Conservation (phyloP, 2,113 vertebrate species). For the Xiphias gladius region DNA sequence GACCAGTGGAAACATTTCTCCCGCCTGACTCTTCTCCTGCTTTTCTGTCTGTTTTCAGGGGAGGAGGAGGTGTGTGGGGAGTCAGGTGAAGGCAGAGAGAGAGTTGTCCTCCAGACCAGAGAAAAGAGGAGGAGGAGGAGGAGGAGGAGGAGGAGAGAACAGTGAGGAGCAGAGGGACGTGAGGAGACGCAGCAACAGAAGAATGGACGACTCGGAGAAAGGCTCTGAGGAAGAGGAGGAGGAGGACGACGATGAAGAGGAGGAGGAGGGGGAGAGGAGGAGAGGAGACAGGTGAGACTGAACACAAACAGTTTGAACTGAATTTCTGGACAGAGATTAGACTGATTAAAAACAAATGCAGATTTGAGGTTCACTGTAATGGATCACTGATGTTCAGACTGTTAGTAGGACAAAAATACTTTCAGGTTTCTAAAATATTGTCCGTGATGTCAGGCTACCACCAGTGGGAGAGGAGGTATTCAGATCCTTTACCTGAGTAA, state of each 20-base stretch:
- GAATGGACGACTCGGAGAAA: slow-evolving; percentile 91
- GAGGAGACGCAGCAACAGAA: slow-evolving; percentile 82
- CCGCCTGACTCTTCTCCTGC: too few relatives aligned
- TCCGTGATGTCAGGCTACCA: too few relatives aligned
- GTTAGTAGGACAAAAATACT: too few relatives aligned
- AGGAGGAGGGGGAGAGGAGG: slow-evolving; percentile 85
- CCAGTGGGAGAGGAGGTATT: too few relatives aligned
- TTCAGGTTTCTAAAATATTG: too few relatives aligned
- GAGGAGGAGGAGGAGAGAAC: slow-evolving; percentile 84
- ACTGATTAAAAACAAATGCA: too few relatives aligned
- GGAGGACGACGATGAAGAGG: slow-evolving; percentile 88
- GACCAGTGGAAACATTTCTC: too few relatives aligned
- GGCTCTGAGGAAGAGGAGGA: slow-evolving; percentile 91
- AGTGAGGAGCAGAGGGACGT: slow-evolving; percentile 82
- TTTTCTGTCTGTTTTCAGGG: slow-evolving; percentile 79
- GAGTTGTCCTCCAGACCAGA: slow-evolving; percentile 78
- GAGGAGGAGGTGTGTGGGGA: slow-evolving; percentile 85
- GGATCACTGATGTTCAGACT: too few relatives aligned
- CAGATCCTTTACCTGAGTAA: too few relatives aligned
- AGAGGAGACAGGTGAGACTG: slow-evolving; percentile 73
- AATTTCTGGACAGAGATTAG: too few relatives aligned
- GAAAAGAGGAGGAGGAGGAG: slow-evolving; percentile 83
- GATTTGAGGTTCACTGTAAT: too few relatives aligned
- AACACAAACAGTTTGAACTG: not conserved
- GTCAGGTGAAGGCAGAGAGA: slow-evolving; percentile 85